Evolutionary conservation across 2,797 vertebrate genomes (phyloP), one percentile per base, ranked within the genome.

Genomic region (Spinus olivaceus): DNA sequence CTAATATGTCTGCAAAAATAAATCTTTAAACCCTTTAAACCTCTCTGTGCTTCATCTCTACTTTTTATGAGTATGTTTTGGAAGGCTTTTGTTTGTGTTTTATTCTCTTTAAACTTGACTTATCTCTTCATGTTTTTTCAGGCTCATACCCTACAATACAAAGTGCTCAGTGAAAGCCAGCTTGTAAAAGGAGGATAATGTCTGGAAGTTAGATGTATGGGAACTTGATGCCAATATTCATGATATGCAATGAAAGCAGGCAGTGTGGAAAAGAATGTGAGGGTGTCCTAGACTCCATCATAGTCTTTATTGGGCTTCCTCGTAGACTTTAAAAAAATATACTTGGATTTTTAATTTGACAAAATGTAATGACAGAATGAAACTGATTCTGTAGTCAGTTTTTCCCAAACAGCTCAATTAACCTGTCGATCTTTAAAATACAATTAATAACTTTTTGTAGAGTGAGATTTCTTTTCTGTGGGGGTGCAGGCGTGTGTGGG

Each of bases 401-500:
- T 74, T 77, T 41, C 57, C 42, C 71, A 80, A 91, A 47, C 57
- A 91, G 41, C 27, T 82, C 6, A 6, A 81, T 71, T 90, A 90
- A 88, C 69, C 71, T 69, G 74, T 65, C 72, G 42, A 47, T 80
- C 35, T 94, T 89, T 46, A 83, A 86, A 90, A 91, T 51, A 59
- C 32, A 88, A 69, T 86, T 90, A 94, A 85, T 95, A 92, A 90
- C n/a, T 61, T 85, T 56, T 49, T 81, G 42, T 57, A 56, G 54
- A 81, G 13, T n/a, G 59, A 78, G 54, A 47, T 25, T 92, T 88
- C 53, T 90, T 91, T 90, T 77, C 69, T 90, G 76, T 78, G 81
- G 69, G 88, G 39, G 35, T 86, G 42, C 53, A 85, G 35, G 12
- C 14, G 0, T 82, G 5, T 78, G 92, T 80, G 61, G 94, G 93